Evolutionary conservation across 2,797 vertebrate species (phyloP).

Genomic region (Sebastes itinus): DNA sequence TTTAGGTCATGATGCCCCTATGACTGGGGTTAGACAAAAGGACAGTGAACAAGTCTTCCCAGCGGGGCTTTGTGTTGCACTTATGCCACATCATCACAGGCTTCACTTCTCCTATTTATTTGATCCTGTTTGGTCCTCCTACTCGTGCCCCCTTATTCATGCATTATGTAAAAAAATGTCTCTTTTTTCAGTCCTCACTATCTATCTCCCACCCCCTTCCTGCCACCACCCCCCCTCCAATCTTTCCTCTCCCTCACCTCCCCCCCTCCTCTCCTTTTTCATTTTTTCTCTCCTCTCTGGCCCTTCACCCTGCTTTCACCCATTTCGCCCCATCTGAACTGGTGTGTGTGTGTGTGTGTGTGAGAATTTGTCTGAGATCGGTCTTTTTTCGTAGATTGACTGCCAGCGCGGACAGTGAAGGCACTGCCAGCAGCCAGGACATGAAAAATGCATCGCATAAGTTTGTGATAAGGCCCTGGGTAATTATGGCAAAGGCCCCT

Average conservation of each 20-base stretch:
- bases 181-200: conserved; percentile 74
- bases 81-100: conserved; percentile 81
- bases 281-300: conserved; percentile 54
- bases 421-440: conserved; percentile 80
- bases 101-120: conserved; percentile 80
- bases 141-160: conserved; percentile 76
- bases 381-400: conserved; percentile 74
- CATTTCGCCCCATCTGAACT: conserved; percentile 71
- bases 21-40: conserved; percentile 77
- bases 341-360: conserved; percentile 52
- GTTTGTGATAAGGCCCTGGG: conserved; percentile 85
- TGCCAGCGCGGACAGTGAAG: conserved; percentile 77
- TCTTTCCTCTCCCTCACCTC: conserved; percentile 27
- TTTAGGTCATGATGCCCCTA: conserved; percentile 79
- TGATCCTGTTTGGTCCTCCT: conserved; percentile 76
- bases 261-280: conserved; percentile 11
- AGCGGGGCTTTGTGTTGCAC: conserved; percentile 80
- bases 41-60: conserved; percentile 79
- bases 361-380: conserved; percentile 75
- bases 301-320: conserved; percentile 75
- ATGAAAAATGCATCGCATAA: conserved; percentile 86
- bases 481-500: conserved; percentile 86
- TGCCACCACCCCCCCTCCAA: conserved; percentile 13
- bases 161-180: conserved; percentile 74
- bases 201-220: conserved; percentile 66